These are phyloP conservation scores for Drosophila paranaensis DNA, from an alignment of 2,888 invertebrate species.

Conservation along the genomic window DNA sequence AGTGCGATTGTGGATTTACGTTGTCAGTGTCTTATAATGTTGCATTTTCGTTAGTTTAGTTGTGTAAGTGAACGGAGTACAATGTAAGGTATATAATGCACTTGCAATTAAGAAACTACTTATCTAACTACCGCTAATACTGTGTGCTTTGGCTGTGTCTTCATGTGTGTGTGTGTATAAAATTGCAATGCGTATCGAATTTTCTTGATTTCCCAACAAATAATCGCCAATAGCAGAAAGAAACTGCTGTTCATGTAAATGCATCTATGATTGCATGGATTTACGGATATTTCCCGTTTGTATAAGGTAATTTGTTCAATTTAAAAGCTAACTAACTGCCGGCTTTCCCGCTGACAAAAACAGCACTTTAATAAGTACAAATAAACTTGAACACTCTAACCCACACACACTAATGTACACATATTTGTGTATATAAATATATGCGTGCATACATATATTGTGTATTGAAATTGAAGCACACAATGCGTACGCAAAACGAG, in stretches of 20 bases:
- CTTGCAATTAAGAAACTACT: slow-evolving; percentile 4
- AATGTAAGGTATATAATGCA: background rate
- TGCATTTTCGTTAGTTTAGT: background rate
- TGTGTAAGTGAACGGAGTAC: background rate
- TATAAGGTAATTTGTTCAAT: slow-evolving; percentile 50
- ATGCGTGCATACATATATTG: background rate
- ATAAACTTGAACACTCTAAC: slow-evolving; percentile 21
- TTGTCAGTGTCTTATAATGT: slow-evolving; percentile 8
- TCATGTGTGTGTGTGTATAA: slow-evolving; percentile 30
- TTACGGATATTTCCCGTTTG: slow-evolving; percentile 21
- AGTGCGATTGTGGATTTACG: slow-evolving; percentile 23
- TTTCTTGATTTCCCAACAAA: slow-evolving; percentile 67
- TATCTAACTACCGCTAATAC: slow-evolving; percentile 19
- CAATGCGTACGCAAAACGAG: slow-evolving; percentile 28
- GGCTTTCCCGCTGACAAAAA: slow-evolving; percentile 17
- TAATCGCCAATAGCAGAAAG: slow-evolving; percentile 26
- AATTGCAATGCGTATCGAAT: slow-evolving; percentile 69
- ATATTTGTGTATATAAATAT: background rate
- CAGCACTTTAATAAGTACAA: slow-evolving; percentile 17
- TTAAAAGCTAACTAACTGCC: slow-evolving; percentile 16
- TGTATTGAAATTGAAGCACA: slow-evolving; percentile 26
- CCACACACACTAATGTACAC: background rate
- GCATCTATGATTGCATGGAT: slow-evolving; percentile 49
- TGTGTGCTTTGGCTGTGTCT: slow-evolving; percentile 10
- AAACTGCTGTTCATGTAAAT: slow-evolving; percentile 2